Conservation (phyloP, 2,113 vertebrate species). For the Proterorhinus semilunaris region DNA sequence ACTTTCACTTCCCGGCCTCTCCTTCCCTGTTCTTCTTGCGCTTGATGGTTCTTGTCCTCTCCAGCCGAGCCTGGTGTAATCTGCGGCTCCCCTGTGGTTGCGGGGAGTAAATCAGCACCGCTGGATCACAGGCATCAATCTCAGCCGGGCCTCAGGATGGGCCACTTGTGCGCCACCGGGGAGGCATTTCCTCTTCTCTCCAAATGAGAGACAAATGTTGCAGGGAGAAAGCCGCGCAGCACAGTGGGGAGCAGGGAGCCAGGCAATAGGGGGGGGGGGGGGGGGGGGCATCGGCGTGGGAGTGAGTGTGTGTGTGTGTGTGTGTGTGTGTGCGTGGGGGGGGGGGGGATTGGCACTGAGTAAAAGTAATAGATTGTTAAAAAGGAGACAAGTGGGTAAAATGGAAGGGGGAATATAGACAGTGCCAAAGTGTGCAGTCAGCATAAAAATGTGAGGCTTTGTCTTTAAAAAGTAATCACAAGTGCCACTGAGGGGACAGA, state of each 20-base stretch:
- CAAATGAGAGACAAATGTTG: constrained; percentile 71
- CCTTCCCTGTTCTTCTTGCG: constrained; percentile 42
- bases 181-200: constrained; percentile 68
- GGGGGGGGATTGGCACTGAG: constrained; percentile 36
- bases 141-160: constrained; percentile 69
- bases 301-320: not conserved
- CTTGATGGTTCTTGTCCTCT: constrained; percentile 49
- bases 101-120: constrained; percentile 77
- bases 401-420: constrained; percentile 14
- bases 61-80: constrained; percentile 63
- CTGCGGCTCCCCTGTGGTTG: constrained; percentile 65
- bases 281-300: constrained; percentile 27
- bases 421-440: constrained; percentile 41
- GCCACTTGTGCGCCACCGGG: constrained; percentile 68
- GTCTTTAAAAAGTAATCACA: constrained; percentile 47
- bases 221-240: constrained; percentile 44
- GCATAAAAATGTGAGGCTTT: constrained; percentile 34
- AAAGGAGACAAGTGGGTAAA: constrained; percentile 35
- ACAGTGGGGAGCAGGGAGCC: not conserved
- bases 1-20: constrained; percentile 19
- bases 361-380: constrained; percentile 51
- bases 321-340: too few relatives aligned
- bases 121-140: constrained; percentile 78
- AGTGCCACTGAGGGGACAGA: constrained; percentile 16
- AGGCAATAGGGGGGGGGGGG: constrained; percentile 8